Base-by-base conservation (phyloP, 2,113 vertebrate genomes). In the Entosphenus tridentatus region DNA sequence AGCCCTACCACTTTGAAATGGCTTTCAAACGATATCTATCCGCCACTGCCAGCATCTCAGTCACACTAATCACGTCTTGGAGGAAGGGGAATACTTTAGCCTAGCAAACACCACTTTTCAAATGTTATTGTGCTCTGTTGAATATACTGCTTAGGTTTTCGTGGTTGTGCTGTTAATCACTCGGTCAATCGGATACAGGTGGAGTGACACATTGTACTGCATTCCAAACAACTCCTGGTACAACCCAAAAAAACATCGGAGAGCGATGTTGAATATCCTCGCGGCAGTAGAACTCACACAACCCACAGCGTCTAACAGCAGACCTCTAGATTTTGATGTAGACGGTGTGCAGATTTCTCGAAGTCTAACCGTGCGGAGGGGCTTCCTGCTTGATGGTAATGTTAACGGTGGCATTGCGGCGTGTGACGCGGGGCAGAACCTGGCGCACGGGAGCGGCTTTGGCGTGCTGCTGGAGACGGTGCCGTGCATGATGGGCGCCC, bases 401-500 rank as follows among this genome's bases (percentile, higher is more conserved):
- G 8, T 9, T 65, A 16, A 65, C 21, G 62, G 21, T 16, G n/a
- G n/a, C 62, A 65, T 21, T 65, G n/a, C 11, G 62, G 21, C 62
- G 21, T 65, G 21, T 11, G 21, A 65, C 10, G 2, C 9, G n/a
- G 62, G 72, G 11, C 71, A 85, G 83, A 79, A 83, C 73, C 73
- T 85, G 68, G 77, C 78, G 2, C 78, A 75, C 0, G 85, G 82
- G 12, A 56, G 79, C 12, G 75, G 76, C 69, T 84, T 89, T 54
- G 71, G 72, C 18, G 72, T 83, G 7, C 77, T 90, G 57, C 70
- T 85, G 57, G 81, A 83, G 9, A 86, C 82, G 11, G 84, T 95
- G 68, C 83, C 87, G 6, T 73, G 77, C 2, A 82, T 98, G 80
- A 84, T 98, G 85, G 80, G 78, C 0, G 81, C 81, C 54, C 76